Percentiles rank a stretch among this genome's conserved stretches.
These are phyloP conservation scores for Rhynchonycteris naso DNA, from an alignment of 2,797 vertebrate genomes.

Conservation along the genomic window DNA sequence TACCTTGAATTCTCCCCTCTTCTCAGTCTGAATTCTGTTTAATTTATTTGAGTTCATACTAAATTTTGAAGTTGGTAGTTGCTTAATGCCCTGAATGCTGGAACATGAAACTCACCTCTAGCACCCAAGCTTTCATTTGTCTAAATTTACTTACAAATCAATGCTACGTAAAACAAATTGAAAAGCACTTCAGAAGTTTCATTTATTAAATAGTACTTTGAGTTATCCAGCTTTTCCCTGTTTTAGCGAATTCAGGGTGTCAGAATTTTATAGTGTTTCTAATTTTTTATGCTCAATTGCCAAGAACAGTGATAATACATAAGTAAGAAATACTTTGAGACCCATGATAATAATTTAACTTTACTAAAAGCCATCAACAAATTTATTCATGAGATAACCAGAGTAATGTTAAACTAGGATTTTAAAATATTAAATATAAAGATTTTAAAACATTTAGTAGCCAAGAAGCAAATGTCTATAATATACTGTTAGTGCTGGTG, in stretches of 20 bases:
- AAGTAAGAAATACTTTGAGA: background rate
- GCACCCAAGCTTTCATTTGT: background rate
- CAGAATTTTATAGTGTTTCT: conserved; percentile 6
- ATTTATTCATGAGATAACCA: background rate
- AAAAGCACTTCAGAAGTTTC: conserved; percentile 48
- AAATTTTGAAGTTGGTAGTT: background rate
- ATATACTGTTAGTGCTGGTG: background rate
- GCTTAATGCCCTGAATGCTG: background rate
- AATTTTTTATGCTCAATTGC: background rate
- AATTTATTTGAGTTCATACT: background rate
- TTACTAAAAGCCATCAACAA: background rate
- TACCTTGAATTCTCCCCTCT: background rate
- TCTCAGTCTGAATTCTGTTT: background rate
- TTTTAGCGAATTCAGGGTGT: background rate
- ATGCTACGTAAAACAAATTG: background rate
- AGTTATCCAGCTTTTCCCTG: background rate
- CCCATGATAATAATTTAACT: conserved; percentile 6
- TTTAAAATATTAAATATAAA: background rate
- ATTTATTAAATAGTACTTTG: conserved; percentile 21
- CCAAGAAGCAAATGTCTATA: background rate
- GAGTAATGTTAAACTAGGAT: background rate
- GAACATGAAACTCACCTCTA: background rate
- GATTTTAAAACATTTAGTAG: background rate
- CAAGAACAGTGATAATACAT: background rate
- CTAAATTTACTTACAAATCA: conserved; percentile 51